Conservation (phyloP, 2,113 vertebrate genomes). For the Vidua macroura region DNA sequence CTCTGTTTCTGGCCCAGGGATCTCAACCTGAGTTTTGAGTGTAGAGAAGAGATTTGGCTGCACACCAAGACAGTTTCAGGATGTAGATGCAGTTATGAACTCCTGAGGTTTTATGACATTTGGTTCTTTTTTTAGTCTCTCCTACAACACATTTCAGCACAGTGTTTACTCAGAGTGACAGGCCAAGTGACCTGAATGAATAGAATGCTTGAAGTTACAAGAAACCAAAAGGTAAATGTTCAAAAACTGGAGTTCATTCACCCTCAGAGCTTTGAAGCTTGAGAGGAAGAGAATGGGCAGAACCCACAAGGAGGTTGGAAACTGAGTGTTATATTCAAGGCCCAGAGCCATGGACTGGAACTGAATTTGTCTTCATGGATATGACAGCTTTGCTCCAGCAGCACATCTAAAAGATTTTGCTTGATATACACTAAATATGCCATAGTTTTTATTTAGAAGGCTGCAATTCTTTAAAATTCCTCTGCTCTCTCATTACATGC, state of each 20-base stretch:
- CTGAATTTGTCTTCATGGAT: not conserved
- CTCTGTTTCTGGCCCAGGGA: not conserved
- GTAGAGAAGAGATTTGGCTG: not conserved
- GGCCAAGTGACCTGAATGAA: not conserved
- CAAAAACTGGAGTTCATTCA: not conserved
- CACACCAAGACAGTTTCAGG: not conserved
- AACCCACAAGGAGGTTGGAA: not conserved
- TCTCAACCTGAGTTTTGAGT: not conserved
- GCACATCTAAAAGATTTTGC: not conserved
- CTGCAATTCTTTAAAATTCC: not conserved
- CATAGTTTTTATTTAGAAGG: not conserved
- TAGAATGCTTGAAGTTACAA: not conserved
- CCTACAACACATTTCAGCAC: not conserved
- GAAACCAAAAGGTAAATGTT: not conserved
- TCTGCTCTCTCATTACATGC: not conserved
- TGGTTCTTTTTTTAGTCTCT: not conserved
- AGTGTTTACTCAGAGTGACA: not conserved
- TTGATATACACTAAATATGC: not conserved
- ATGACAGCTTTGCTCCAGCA: not conserved
- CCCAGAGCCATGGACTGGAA: not conserved
- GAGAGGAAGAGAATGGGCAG: not conserved
- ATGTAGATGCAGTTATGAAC: not conserved
- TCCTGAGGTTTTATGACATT: not conserved
- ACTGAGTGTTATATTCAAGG: not conserved
- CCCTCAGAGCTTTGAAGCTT: not conserved